A percentile compares a stretch with the other conserved stretches of the same genome.
Evolutionary conservation across 2,797 vertebrate species (phyloP).

Genomic region (Sarcoramphus papa): DNA sequence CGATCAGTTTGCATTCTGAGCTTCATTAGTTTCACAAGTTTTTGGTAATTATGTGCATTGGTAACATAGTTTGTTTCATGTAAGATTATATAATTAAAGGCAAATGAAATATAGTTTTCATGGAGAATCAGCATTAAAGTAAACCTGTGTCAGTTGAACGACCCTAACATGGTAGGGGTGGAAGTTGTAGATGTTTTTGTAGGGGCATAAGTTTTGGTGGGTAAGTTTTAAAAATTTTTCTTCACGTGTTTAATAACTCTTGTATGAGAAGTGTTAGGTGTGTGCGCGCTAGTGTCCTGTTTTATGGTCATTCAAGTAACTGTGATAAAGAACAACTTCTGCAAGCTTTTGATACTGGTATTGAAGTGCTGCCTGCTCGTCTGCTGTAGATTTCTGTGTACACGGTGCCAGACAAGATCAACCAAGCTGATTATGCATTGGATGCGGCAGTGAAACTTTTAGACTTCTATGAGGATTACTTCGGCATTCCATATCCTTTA

Average conservation of each 20-base stretch:
- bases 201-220: neutral
- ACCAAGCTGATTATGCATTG: slow-evolving; percentile 84
- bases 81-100: neutral
- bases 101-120: neutral
- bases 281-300: neutral
- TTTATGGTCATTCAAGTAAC: neutral
- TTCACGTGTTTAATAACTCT: neutral
- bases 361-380: neutral
- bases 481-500: slow-evolving; percentile 89
- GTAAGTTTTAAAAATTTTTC: neutral
- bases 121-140: neutral
- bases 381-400: slow-evolving; percentile 85
- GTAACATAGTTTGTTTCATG: neutral
- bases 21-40: neutral
- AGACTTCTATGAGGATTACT: slow-evolving; percentile 93
- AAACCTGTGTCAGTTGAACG: neutral
- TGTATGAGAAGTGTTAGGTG: neutral
- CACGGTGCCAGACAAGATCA: slow-evolving; percentile 84
- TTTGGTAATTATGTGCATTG: neutral
- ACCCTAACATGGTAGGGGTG: neutral
- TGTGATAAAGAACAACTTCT: neutral
- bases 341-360: neutral
- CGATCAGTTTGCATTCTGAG: neutral
- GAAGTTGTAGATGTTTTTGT: neutral
- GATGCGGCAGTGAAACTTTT: slow-evolving; percentile 86